Percentiles rank a stretch among this genome's conserved stretches.
Evolutionary conservation across 2,113 vertebrate species (phyloP).

Genomic region (Hypocryptadius cinnamomeus): DNA sequence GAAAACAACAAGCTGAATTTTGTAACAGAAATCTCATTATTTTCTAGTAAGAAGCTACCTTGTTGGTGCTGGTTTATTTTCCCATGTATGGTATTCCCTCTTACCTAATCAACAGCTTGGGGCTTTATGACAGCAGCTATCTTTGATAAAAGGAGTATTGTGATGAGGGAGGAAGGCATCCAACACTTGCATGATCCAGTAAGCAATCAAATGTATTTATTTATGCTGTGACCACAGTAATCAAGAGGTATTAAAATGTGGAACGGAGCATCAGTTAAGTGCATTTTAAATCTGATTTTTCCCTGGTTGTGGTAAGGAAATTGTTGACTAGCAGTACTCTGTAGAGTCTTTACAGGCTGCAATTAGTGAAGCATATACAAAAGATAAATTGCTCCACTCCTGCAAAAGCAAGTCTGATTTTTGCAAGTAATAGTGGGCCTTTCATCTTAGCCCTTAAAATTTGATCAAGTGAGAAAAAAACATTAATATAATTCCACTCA

Average conservation of each 20-base stretch:
- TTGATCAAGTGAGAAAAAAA: neutral
- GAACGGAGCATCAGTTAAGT: neutral
- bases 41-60: neutral
- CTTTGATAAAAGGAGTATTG: constrained; percentile 6
- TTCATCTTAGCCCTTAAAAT: neutral
- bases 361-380: neutral
- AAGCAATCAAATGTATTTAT: constrained; percentile 2
- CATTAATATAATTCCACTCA: neutral
- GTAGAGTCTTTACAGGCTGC: neutral
- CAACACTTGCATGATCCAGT: neutral
- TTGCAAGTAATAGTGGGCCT: neutral
- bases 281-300: constrained; percentile 4
- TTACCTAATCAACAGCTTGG: neutral
- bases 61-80: neutral
- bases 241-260: neutral
- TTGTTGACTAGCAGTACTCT: neutral
- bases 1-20: neutral
- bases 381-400: neutral
- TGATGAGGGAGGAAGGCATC: neutral
- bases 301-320: neutral
- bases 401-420: neutral
- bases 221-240: neutral
- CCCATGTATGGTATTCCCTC: neutral
- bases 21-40: neutral
- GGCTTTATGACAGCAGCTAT: neutral